These are phyloP conservation scores for Haemorhous mexicanus DNA, from an alignment of 2,113 vertebrate species.

Conservation along the genomic window DNA sequence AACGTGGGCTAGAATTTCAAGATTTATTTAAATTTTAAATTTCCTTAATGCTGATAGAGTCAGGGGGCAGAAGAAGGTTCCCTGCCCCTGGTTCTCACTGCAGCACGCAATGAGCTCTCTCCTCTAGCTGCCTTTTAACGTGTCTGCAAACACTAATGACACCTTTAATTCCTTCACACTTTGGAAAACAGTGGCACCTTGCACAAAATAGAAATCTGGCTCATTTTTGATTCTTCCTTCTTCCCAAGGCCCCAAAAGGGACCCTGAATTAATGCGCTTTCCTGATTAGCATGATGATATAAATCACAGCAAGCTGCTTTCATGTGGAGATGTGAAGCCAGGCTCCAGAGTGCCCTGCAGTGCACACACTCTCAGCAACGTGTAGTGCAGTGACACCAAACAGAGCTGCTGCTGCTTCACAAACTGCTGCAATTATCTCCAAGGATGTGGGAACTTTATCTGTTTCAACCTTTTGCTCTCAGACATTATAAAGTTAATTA, in stretches of 20 bases:
- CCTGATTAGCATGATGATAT: neutral
- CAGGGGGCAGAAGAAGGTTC: neutral
- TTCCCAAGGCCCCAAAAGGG: neutral
- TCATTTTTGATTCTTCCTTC: constrained; percentile 23
- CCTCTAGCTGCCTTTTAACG: neutral
- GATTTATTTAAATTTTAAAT: constrained; percentile 7
- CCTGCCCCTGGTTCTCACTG: neutral
- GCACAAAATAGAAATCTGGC: neutral
- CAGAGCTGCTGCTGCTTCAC: neutral
- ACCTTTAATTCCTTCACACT: constrained; percentile 31
- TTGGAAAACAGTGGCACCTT: neutral
- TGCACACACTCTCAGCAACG: neutral
- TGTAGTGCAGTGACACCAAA: neutral
- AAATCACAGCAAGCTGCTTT: constrained; percentile 2
- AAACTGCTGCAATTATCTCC: constrained; percentile 12
- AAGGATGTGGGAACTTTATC: neutral
- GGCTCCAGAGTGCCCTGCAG: neutral
- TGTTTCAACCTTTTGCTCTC: neutral
- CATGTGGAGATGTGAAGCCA: neutral
- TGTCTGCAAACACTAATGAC: constrained; percentile 10
- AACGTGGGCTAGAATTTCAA: neutral
- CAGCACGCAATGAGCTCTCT: neutral
- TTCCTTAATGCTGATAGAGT: neutral
- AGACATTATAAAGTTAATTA: constrained; percentile 8
- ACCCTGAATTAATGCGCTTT: neutral